phyloP scores from a whole-genome alignment of 2,888 invertebrate species.

The Apantesis nais region DNA sequence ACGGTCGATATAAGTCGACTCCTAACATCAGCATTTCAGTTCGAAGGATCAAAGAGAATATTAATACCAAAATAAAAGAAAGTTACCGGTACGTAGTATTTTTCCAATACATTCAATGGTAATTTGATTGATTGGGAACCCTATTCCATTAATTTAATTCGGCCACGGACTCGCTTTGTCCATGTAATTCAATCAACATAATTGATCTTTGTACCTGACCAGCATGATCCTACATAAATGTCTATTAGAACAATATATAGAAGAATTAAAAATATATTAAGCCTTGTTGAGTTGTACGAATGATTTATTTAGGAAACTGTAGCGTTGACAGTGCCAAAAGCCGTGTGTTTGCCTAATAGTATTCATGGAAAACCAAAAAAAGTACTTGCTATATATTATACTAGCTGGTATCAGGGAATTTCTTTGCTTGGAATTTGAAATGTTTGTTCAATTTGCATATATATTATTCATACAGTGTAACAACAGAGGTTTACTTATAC shows the following conservation, averaged over 20 bases:
- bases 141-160: conserved; percentile 16
- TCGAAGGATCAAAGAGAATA: not conserved
- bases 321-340: too few relatives aligned
- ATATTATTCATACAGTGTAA: too few relatives aligned
- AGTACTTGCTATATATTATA: too few relatives aligned
- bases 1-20: not conserved
- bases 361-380: not conserved
- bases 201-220: conserved; percentile 9
- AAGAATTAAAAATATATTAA: too few relatives aligned
- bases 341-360: not conserved
- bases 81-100: not conserved
- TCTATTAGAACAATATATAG: not conserved
- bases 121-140: conserved; percentile 18
- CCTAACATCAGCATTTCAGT: not conserved
- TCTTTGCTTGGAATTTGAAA: too few relatives aligned
- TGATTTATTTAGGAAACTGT: not conserved
- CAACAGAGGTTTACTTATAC: too few relatives aligned
- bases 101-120: conserved; percentile 11
- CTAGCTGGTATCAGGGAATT: too few relatives aligned
- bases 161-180: not conserved
- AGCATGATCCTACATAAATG: not conserved
- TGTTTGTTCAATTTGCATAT: too few relatives aligned
- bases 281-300: not conserved
- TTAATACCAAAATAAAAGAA: not conserved
- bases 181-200: conserved; percentile 12